Percentiles rank a stretch among this genome's conserved stretches.
phyloP scores from a whole-genome alignment of 2,888 invertebrate genomes.

The Cartodere bifasciata region DNA sequence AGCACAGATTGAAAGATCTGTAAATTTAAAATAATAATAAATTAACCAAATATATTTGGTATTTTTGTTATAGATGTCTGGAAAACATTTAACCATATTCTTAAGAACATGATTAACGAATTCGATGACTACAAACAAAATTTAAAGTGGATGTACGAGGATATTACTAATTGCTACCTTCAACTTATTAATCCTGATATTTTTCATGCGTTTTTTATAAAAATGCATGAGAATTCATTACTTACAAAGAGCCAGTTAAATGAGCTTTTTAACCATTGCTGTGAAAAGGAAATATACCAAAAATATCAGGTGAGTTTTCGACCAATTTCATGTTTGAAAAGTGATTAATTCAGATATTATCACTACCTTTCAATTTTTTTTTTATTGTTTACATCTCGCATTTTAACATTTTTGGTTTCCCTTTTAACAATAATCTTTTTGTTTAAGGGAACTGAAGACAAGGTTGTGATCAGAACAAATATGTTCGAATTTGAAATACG shows the following conservation, averaged over 20 bases:
- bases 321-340: conserved; percentile 3
- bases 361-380: too few relatives aligned
- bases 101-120: conserved; percentile 13
- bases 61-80: conserved; percentile 14
- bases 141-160: conserved; percentile 13
- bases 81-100: conserved; percentile 15
- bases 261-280: conserved; percentile 15
- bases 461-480: too few relatives aligned
- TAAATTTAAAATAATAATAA: too few relatives aligned
- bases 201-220: conserved; percentile 14
- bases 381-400: too few relatives aligned
- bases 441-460: too few relatives aligned
- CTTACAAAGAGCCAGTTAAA: not conserved
- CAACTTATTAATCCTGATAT: conserved; percentile 14
- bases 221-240: conserved; percentile 9
- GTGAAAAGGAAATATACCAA: conserved; percentile 15
- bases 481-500: too few relatives aligned
- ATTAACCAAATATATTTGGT: too few relatives aligned
- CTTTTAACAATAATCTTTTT: too few relatives aligned
- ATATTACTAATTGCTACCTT: conserved; percentile 14
- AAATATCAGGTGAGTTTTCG: conserved; percentile 11
- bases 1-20: too few relatives aligned
- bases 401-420: too few relatives aligned
- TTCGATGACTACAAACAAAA: conserved; percentile 5
- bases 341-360: conserved; percentile 4